Percentiles rank a stretch among this genome's conserved stretches.
Conservation (phyloP, 2,113 vertebrate species). For the Lophotis ruficrista region DNA sequence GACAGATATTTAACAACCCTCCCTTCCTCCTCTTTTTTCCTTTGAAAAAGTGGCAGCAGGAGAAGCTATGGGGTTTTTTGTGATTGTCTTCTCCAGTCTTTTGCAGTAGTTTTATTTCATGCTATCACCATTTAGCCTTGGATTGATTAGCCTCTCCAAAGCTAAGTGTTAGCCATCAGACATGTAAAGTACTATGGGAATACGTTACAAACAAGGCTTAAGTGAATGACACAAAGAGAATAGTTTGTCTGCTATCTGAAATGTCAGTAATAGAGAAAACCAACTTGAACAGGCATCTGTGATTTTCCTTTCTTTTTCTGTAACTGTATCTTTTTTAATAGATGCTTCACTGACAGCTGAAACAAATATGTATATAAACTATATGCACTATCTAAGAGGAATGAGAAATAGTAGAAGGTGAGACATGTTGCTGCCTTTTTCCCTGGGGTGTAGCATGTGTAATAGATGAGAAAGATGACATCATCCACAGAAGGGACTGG, state of each 20-base stretch:
- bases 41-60: background rate
- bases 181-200: background rate
- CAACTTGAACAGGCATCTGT: background rate
- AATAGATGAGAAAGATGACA: slow-evolving; percentile 47
- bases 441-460: background rate
- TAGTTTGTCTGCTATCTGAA: background rate
- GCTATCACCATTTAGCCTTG: background rate
- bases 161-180: background rate
- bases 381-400: background rate
- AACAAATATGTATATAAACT: background rate
- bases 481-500: slow-evolving; percentile 20
- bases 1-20: background rate
- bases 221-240: background rate
- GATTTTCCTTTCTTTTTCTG: background rate
- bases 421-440: background rate
- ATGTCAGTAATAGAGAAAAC: background rate
- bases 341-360: background rate
- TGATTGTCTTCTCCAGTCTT: background rate
- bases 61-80: background rate
- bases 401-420: background rate
- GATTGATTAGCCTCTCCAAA: background rate
- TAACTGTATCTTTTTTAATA: background rate
- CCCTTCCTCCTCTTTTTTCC: background rate
- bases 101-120: background rate
- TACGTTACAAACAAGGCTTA: background rate